Base-by-base conservation (phyloP, 2,797 vertebrate species). In the Hemitrygon akajei region DNA sequence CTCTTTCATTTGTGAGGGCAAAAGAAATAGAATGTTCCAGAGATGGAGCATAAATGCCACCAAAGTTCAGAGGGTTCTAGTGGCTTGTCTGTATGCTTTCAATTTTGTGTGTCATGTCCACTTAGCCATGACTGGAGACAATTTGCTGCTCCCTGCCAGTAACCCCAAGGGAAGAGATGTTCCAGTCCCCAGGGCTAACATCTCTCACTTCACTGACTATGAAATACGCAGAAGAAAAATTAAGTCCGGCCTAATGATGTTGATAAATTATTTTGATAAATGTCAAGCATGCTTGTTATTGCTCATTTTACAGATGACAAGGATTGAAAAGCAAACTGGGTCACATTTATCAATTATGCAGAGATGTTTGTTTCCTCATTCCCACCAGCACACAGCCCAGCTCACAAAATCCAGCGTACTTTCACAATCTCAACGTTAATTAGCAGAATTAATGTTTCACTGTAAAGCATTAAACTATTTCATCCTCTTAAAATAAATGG, bases 241-340 rank as follows among this genome's bases (percentile, higher is more conserved):
- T 86, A 86, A 60, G n/a, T 89, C 63, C 18, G 25, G 63, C 16
- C 63, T 89, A 37, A 89, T 37, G 63, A 37, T 89, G 63, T 69
- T 89, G 86, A 89, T 89, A 37, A 89, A 89, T 69, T 66, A 40
- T 66, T 89, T 37, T 58, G n/a, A 89, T n/a, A n/a, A 89, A 89
- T 89, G 77, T 37, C 77, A 79, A 18, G 34, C n/a, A 14, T 34
- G 77, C n/a, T 79, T 34, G 30, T 66, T 20, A 34, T 66, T 63
- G 63, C n/a, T 69, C 18, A 69, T 37, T 69, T 69, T 89, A 69
- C 63, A 69, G 69, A 37, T 89, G n/a, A 89, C 60, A 89, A 66
- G 10, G 63, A 25, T 37, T 37, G 60, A 69, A 89, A 37, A n/a
- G 0, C n/a, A 22, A 89, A 89, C 60, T 69, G 86, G 60, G 60